Base-by-base conservation (phyloP, 1,140 invertebrate genomes). In the Augochlora pura region DNA sequence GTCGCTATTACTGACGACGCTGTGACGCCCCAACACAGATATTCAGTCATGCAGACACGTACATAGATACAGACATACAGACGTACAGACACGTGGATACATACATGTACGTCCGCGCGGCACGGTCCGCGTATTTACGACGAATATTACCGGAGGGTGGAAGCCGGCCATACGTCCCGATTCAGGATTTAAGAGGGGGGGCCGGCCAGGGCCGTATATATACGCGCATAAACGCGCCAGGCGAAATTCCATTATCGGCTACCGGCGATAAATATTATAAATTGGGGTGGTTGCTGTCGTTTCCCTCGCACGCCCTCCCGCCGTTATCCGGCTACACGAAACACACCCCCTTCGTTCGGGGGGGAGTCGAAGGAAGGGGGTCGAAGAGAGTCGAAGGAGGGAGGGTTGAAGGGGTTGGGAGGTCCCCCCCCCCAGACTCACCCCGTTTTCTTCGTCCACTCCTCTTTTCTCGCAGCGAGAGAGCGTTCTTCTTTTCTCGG, bases 181-280 rank as follows among this genome's bases (percentile, higher is more conserved):
- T 85, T 80, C 71, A 57, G 64, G 80, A 87, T 87, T 87, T 87
- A 87, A 83, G 83, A 78, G 77, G 60, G 77, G 60, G 69, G 49
- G 66, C 18, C 27, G 38, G 25, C 57, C 46, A 65, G 38, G 23
- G 23, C 25, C 72, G 76, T 67, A 82, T 62, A 69, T 67, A 73
- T 38, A 57, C 70, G 57, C 63, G 62, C 52, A 70, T 67, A 82
- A 76, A 74, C 75, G 82, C 79, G 77, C 77, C 69, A 25, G 76
- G 80, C 86, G 74, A 91, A 92, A 91, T 91, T 92, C 89, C 88
- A 91, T 91, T 92, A 91, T 91, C 90, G 85, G 83, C 85, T 90
- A 80, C 79, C 79, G 81, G 80, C 88, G 88, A 92, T 92, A 92
- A 91, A 92, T 92, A 91, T 91, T 92, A 90, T 92, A 91, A 91